Evolutionary conservation across 2,888 invertebrate species (phyloP).

Genomic region (Drosophila kuntzei): DNA sequence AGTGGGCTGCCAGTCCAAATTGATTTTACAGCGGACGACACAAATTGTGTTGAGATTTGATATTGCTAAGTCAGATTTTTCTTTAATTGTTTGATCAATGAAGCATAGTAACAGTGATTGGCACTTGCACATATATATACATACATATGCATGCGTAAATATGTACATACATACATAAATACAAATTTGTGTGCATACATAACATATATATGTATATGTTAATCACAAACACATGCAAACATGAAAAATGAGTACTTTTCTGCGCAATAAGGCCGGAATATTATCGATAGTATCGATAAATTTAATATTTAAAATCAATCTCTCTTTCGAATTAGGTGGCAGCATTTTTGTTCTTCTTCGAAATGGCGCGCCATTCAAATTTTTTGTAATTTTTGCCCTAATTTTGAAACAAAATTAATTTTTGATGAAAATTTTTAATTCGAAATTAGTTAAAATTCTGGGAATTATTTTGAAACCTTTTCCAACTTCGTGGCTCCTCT

Average conservation of each 20-base stretch:
- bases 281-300: constrained; percentile 40
- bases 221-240: background rate
- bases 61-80: background rate
- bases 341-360: too few species aligned
- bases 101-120: constrained; percentile 10
- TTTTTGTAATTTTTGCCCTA: too few species aligned
- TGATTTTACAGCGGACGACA: constrained; percentile 10
- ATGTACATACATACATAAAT: constrained; percentile 1
- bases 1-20: constrained; percentile 34
- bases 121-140: constrained; percentile 1
- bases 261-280: constrained; percentile 28
- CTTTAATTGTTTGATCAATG: constrained; percentile 40
- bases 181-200: background rate
- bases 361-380: too few species aligned
- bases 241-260: constrained; percentile 40
- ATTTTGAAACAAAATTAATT: too few species aligned
- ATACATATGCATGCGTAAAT: constrained; percentile 2
- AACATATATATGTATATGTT: background rate
- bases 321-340: constrained; percentile 13
- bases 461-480: too few species aligned
- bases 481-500: too few species aligned
- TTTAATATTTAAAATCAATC: too few species aligned
- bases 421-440: too few species aligned
- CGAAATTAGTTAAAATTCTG: too few species aligned
- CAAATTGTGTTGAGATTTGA: constrained; percentile 1